Conservation (phyloP, 2,797 vertebrate species). For the Phataginus tetradactyla region DNA sequence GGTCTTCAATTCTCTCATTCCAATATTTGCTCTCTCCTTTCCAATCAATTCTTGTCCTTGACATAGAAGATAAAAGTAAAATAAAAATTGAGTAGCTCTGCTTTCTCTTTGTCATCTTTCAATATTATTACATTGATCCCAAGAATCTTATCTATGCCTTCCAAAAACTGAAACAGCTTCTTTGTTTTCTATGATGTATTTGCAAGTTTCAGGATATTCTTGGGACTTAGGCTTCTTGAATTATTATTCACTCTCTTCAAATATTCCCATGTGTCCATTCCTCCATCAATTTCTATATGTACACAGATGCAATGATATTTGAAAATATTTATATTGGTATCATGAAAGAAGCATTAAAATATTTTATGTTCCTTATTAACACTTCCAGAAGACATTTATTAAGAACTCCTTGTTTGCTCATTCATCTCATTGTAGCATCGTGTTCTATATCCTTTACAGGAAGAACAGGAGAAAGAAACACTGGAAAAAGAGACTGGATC, state of each 20-base stretch:
- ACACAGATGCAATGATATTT: constrained; percentile 33
- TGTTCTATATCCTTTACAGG: neutral
- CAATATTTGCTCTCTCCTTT: constrained; percentile 52
- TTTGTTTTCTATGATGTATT: constrained; percentile 26
- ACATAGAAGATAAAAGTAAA: constrained; percentile 61
- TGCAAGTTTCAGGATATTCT: neutral
- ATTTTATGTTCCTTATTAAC: constrained; percentile 12
- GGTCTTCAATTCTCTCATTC: constrained; percentile 44
- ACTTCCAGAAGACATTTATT: neutral
- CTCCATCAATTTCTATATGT: neutral
- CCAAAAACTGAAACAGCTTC: neutral
- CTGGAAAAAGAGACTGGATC: neutral
- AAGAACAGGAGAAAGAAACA: constrained; percentile 5
- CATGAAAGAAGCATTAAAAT: constrained; percentile 31
- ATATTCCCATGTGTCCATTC: neutral
- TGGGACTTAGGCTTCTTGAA: constrained; percentile 25
- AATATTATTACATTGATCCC: constrained; percentile 20
- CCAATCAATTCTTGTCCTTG: constrained; percentile 53
- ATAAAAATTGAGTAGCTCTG: constrained; percentile 53
- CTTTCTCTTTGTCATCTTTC: constrained; percentile 53
- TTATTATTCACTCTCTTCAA: neutral
- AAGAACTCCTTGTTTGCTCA: constrained; percentile 13
- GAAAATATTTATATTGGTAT: constrained; percentile 43
- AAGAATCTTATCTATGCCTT: constrained; percentile 27
- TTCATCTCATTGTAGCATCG: neutral